phyloP scores from a whole-genome alignment of 2,888 invertebrate species.

The Acrobasis suavella region DNA sequence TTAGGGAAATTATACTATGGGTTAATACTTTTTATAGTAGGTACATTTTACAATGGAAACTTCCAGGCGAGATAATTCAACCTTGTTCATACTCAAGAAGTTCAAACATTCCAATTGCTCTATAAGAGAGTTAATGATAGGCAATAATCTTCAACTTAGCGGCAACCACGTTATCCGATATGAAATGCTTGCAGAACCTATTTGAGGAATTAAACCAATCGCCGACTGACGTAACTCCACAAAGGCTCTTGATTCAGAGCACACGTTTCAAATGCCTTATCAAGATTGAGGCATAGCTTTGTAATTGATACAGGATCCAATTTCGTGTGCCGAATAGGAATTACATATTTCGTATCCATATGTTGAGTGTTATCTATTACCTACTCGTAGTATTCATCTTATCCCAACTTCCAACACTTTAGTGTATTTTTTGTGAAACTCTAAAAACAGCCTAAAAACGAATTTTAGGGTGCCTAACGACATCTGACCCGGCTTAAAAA shows the following conservation, averaged over 20 bases:
- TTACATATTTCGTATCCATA: background rate
- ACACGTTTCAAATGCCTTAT: conserved; percentile 1
- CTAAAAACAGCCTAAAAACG: too few relatives aligned
- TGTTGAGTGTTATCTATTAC: background rate
- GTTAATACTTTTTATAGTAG: too few relatives aligned
- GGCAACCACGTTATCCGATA: background rate
- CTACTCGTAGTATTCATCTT: too few relatives aligned
- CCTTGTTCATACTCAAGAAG: background rate
- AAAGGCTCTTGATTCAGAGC: background rate
- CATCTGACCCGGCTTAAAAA: too few relatives aligned
- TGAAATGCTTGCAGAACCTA: conserved; percentile 5
- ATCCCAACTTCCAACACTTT: too few relatives aligned
- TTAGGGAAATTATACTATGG: too few relatives aligned
- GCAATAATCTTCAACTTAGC: conserved; percentile 3
- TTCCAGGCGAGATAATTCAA: too few relatives aligned
- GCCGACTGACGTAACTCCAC: background rate
- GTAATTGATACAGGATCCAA: conserved; percentile 2
- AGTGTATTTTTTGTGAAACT: too few relatives aligned
- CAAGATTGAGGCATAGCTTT: background rate
- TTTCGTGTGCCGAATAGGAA: background rate
- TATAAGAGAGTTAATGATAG: conserved; percentile 9
- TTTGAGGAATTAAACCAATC: conserved; percentile 13
- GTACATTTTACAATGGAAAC: too few relatives aligned
- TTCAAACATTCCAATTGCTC: background rate
- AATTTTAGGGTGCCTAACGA: too few relatives aligned